These are phyloP conservation scores for Cercopithecus neglectus DNA, from an alignment of 2,797 vertebrate genomes.

Conservation along the genomic window DNA sequence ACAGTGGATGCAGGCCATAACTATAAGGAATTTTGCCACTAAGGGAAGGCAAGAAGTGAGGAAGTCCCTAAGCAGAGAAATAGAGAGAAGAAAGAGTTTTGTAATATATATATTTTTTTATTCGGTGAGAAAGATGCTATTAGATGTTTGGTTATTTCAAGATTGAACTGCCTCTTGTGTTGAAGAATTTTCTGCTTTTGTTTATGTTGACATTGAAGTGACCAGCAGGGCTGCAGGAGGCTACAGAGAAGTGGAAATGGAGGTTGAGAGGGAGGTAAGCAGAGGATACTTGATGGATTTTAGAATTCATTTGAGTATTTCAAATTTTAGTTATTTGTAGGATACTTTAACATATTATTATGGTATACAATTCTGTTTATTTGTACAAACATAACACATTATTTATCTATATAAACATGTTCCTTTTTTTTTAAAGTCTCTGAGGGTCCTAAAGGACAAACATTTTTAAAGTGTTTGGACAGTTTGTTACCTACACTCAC, in stretches of 20 bases:
- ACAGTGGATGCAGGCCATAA: background rate
- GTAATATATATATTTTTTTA: background rate
- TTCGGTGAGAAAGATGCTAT: background rate
- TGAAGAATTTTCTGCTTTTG: background rate
- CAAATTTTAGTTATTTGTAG: background rate
- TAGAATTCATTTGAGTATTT: background rate
- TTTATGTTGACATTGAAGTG: background rate
- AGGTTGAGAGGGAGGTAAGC: no score
- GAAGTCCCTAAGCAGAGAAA: background rate
- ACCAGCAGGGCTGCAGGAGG: background rate
- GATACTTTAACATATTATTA: background rate
- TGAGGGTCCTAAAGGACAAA: background rate
- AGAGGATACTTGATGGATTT: background rate
- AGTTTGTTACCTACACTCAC: background rate
- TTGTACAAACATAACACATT: background rate
- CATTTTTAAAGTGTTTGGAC: background rate
- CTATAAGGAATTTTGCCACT: background rate
- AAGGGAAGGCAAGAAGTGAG: background rate
- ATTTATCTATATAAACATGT: background rate
- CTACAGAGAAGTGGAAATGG: background rate
- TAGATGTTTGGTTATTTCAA: background rate
- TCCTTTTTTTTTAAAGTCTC: background rate
- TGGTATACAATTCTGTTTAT: background rate
- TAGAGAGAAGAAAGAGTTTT: background rate
- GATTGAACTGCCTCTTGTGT: background rate